phyloP scores from a whole-genome alignment of 2,797 vertebrate genomes.

The Aphelocoma californica region DNA sequence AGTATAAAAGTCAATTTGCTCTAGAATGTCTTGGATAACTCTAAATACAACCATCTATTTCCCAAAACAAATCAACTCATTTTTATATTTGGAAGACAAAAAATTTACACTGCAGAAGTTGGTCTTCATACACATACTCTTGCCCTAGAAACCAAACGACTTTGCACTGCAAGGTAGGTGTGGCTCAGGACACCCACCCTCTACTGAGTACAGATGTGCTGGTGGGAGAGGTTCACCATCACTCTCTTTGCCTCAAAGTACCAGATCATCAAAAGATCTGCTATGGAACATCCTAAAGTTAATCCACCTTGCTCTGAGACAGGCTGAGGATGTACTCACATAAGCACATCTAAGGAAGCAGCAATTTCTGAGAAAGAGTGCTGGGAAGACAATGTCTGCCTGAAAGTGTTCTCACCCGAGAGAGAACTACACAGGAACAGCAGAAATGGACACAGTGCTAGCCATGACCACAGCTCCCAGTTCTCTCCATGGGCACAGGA shows the following conservation, averaged over 20 bases:
- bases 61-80: background rate
- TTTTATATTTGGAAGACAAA: conserved; percentile 4
- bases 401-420: background rate
- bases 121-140: background rate
- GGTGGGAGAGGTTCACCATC: background rate
- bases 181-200: background rate
- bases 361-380: background rate
- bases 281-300: background rate
- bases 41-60: background rate
- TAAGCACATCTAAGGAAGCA: background rate
- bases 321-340: background rate
- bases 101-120: background rate
- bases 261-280: background rate
- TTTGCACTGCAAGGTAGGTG: background rate
- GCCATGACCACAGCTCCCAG: background rate
- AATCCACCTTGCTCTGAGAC: background rate
- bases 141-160: background rate
- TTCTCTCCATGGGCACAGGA: background rate
- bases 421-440: background rate
- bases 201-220: background rate
- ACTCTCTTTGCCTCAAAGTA: background rate
- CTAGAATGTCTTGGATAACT: background rate
- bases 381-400: background rate
- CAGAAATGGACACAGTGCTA: background rate
- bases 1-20: background rate